phyloP scores from a whole-genome alignment of 2,113 vertebrate species.

The Serilophus lunatus region DNA sequence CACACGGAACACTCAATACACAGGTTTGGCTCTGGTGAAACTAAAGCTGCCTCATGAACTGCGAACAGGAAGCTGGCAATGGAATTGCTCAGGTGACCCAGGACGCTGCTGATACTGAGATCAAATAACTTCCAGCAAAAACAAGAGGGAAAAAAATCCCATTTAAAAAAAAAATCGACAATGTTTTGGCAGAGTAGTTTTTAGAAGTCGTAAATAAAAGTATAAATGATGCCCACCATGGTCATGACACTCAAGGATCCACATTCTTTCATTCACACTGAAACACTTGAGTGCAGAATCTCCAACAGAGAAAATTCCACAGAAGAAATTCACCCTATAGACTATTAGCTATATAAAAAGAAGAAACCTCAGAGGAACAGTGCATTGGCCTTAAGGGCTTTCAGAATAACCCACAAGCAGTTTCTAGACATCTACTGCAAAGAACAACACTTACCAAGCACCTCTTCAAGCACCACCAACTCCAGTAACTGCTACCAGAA shows the following conservation, averaged over 20 bases:
- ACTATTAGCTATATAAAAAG: background rate
- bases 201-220: background rate
- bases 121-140: background rate
- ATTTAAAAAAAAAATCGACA: background rate
- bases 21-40: background rate
- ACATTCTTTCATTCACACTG: background rate
- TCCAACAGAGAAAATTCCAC: background rate
- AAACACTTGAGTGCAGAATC: background rate
- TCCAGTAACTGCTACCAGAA: background rate
- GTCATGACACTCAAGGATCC: background rate
- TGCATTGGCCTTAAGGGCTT: background rate
- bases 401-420: background rate
- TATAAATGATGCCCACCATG: background rate
- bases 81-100: background rate
- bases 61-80: background rate
- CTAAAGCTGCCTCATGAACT: background rate
- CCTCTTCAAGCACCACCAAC: background rate
- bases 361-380: background rate
- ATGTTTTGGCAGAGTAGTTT: background rate
- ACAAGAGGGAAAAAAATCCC: fast-evolving
- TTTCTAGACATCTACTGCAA: background rate
- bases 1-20: background rate
- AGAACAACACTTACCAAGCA: background rate
- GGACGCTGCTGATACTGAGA: background rate
- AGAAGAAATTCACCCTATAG: background rate